Evolutionary conservation across 2,113 vertebrate genomes (phyloP), one percentile per base, ranked within the genome.

Genomic region (Melanostigma gelatinosum): DNA sequence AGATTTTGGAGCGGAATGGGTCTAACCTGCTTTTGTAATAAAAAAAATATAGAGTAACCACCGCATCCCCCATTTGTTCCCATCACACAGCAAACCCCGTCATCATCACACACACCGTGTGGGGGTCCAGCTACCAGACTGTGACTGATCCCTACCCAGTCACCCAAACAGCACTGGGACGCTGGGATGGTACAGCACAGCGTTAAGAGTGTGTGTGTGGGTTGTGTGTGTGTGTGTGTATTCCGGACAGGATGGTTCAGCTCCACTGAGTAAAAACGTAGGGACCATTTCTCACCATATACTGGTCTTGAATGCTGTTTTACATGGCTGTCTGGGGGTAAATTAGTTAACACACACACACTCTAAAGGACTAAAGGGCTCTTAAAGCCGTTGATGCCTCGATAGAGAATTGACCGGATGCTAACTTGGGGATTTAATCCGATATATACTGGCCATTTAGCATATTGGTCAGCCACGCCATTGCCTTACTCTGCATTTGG

Each of bases 111-210:
- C 15, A 48, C 72, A 85, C 42, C 1, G 73, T 87, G 85, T 82
- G 74, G 61, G 46, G 69, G 66, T 86, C 69, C 68, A 63, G 63
- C 78, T 76, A 92, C 86, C 67, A 91, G 87, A 93, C 89, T 85
- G 89, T 88, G 93, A 93, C 88, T 86, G 89, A 93, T 88, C 90
- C 72, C 24, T 78, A 86, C 73, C 70, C 82, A 89, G 82, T 88
- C 87, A 91, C 79, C 80, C 83, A 88, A 84, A 89, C 74, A 78
- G 75, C 72, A 68, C 55, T 32, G 58, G 67, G 75, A 83, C 57
- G 36, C 66, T 69, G 61, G 80, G 79, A 80, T 68, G 67, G 62
- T 79, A 69, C 58, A 60, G 66, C 72, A 55, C 29, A 24, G 57
- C n/a, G 18, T 73, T 44, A 27, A 32, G 36, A 55, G 61, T 83